Base-by-base conservation (phyloP, 2,797 vertebrate species). In the Semotilus atromaculatus region DNA sequence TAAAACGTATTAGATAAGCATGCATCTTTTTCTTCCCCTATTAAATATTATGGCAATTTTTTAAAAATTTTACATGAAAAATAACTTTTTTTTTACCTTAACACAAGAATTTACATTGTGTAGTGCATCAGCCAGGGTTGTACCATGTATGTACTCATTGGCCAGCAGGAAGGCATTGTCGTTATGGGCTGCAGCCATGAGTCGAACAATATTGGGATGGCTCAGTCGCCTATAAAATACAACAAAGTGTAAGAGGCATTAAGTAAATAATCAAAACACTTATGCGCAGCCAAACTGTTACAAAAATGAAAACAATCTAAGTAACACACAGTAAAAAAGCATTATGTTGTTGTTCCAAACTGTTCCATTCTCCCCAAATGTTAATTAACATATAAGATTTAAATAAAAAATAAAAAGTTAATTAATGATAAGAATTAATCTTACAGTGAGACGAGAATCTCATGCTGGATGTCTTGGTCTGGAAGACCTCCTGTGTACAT, bases 181-280 rank as follows among this genome's bases (percentile, higher is more conserved):
- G 8, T 7, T 40, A 9, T 8, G 7, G 21, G 34, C 10, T 38
- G 66, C 66, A 68, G 23, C 11, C n/a, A 40, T 40, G 34, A 82
- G 67, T 70, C 67, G 4, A 19, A 81, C 80, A 26, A 72, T 82
- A 68, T 82, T 82, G 19, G 80, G 67, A 60, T 82, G 51, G 14
- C 66, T 70, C 80, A 72, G 38, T 38, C 38, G 7, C 23, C 80
- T 81, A 10, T 51, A 19, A 40, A 71, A 7, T 29, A 70, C 34
- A 62, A 40, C 36, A 1, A 14, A 51, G 36, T 60, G 11, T 55
- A n/a, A 9, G n/a, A 58, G 36, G 10, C 53, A 77, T 60, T 60
- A 16, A 10, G 58, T 55, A 53, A 48, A 45, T 19, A 10, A 4
- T 62, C 8, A 60, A 58, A 48, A 78, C 2, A 13, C 31, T 58